Conservation (phyloP, 2,113 vertebrate genomes). For the Xiphias gladius region DNA sequence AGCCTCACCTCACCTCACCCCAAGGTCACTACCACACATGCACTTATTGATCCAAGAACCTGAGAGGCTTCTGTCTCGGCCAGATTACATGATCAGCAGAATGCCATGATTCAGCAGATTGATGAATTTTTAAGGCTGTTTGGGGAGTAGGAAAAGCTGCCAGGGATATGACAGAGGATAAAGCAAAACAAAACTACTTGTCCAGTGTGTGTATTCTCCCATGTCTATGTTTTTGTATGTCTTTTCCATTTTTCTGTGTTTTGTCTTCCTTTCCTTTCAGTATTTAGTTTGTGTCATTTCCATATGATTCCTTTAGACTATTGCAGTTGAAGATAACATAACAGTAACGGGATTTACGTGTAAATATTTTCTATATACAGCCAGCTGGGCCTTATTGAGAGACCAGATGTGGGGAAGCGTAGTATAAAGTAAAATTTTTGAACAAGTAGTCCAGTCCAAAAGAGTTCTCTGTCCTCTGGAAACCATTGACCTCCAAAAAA, state of each 20-base stretch:
- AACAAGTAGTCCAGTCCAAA: neutral
- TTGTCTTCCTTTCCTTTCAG: constrained; percentile 41
- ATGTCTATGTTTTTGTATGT: constrained; percentile 62
- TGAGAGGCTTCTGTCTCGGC: constrained; percentile 46
- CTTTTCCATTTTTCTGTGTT: constrained; percentile 66
- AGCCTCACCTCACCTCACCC: constrained; percentile 8
- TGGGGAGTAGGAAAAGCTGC: neutral
- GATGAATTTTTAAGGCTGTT: neutral
- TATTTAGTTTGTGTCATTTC: constrained; percentile 20
- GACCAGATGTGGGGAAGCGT: neutral
- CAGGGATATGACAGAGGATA: constrained; percentile 15
- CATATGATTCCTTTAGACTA: neutral
- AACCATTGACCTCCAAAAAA: neutral
- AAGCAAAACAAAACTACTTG: constrained; percentile 59
- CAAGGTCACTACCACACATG: constrained; percentile 43
- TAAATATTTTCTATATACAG: neutral
- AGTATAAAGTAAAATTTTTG: neutral
- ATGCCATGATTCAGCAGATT: constrained; percentile 42
- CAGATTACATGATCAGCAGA: constrained; percentile 23
- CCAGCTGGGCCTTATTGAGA: neutral
- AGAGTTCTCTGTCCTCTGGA: neutral
- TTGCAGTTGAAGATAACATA: neutral
- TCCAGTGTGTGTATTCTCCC: constrained; percentile 55
- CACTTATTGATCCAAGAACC: constrained; percentile 59
- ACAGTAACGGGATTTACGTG: neutral